Conservation (phyloP, 2,113 vertebrate genomes). For the Meleagris gallopavo region DNA sequence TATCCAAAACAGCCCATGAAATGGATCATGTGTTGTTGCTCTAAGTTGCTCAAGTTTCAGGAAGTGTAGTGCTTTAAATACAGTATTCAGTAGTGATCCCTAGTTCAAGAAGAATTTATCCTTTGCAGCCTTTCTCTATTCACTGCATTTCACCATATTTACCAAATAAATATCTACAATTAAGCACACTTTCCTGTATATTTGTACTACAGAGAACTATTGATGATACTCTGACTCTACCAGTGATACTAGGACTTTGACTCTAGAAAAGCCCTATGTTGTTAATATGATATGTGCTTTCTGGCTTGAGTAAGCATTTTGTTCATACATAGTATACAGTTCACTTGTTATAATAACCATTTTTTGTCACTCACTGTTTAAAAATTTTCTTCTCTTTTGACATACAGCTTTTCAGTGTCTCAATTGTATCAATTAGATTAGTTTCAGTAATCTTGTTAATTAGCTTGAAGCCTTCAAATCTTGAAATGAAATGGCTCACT, state of each 20-base stretch:
- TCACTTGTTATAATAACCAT: not conserved
- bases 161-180: not conserved
- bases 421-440: not conserved
- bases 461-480: not conserved
- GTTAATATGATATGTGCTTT: not conserved
- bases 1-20: not conserved
- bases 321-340: not conserved
- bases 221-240: not conserved
- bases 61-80: slow-evolving; percentile 11
- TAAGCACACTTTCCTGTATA: not conserved
- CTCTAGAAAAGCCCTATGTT: not conserved
- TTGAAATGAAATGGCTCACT: not conserved
- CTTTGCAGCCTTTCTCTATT: not conserved
- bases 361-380: not conserved
- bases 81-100: not conserved
- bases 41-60: slow-evolving; percentile 2
- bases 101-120: slow-evolving; percentile 8
- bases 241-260: not conserved
- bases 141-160: not conserved
- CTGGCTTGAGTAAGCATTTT: not conserved
- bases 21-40: not conserved
- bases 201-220: not conserved
- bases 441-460: not conserved
- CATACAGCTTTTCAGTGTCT: not conserved
- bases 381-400: not conserved